Evolutionary conservation across 2,888 invertebrate genomes (phyloP), one percentile per base, ranked within the genome.

Genomic region (Lamproptera curius): DNA sequence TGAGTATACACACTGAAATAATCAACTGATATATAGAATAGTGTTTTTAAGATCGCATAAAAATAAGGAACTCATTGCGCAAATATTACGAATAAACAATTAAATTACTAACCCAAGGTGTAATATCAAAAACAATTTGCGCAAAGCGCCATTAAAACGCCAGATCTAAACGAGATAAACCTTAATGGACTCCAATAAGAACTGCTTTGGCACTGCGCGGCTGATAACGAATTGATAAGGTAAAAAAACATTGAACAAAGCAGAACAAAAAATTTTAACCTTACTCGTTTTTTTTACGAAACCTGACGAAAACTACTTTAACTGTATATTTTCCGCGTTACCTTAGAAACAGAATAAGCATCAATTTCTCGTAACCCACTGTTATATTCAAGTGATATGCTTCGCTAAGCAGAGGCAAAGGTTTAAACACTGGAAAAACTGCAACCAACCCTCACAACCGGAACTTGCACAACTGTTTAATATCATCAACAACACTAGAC

Each of bases 341-440:
- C 41, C 42, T 38, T 39, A 35, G 42, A 37, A 42, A 46, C 41
- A 42, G 23, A 15, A 37, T 20, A 2, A 1, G 20, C 6, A 5
- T 20, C 20, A 5, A 20, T 20, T 20, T 20, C 6, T 20, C 20
- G 4, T 20, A 20, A 6, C 20, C 72, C 71, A 69, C 71, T 68
- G 73, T 67, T 71, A 65, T 70, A 61, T 59, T 61, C 55, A 61
- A 59, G 61, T 55, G 58, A 58, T 57, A 61, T 61, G 65, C 69
- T 67, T 55, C 70, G 73, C 75, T 68, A 70, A 67, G n/a, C n/a
- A 70, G 68, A 66, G 72, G 67, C 62, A 71, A 74, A 70, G 63
- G 63, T 59, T 72, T 70, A 76, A 76, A 58, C 70, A 70, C 67
- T 66, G 59, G 63, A 66, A 74, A 54, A 74, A 48, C 35, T 40